A percentile compares a stretch with the other conserved stretches of the same genome.
These are phyloP conservation scores for Isoperla grammatica DNA, from an alignment of 2,888 invertebrate genomes.

Conservation along the genomic window DNA sequence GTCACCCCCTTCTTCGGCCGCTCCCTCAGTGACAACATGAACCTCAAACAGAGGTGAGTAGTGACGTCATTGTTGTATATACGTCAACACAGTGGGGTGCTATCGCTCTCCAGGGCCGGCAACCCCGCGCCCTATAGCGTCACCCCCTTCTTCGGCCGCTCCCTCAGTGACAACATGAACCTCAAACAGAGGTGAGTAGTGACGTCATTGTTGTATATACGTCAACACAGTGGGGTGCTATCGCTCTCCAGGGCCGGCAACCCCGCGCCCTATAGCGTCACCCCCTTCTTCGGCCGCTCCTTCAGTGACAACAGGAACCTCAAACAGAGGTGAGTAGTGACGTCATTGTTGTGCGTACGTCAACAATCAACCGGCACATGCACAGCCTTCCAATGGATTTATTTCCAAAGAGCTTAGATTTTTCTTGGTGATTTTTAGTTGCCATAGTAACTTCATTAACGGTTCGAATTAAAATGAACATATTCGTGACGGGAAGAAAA, in stretches of 20 bases:
- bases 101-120: constrained; percentile 50
- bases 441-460: too few relatives aligned
- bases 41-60: background rate
- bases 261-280: constrained; percentile 67
- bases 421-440: too few relatives aligned
- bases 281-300: constrained; percentile 62
- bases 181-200: background rate
- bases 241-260: constrained; percentile 51
- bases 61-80: too few relatives aligned
- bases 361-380: too few relatives aligned
- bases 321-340: too few relatives aligned
- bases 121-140: constrained; percentile 69
- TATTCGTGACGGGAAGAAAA: too few relatives aligned
- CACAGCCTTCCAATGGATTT: too few relatives aligned
- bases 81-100: constrained; percentile 76
- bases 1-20: constrained; percentile 67
- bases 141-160: constrained; percentile 64
- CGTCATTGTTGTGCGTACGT: too few relatives aligned
- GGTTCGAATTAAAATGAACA: too few relatives aligned
- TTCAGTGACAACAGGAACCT: constrained; percentile 64
- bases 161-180: constrained; percentile 66
- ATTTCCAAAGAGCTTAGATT: too few relatives aligned
- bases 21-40: constrained; percentile 67
- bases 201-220: too few relatives aligned
- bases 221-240: constrained; percentile 79